Base-by-base conservation (phyloP, 2,797 vertebrate species). In the Aplochiton taeniatus region DNA sequence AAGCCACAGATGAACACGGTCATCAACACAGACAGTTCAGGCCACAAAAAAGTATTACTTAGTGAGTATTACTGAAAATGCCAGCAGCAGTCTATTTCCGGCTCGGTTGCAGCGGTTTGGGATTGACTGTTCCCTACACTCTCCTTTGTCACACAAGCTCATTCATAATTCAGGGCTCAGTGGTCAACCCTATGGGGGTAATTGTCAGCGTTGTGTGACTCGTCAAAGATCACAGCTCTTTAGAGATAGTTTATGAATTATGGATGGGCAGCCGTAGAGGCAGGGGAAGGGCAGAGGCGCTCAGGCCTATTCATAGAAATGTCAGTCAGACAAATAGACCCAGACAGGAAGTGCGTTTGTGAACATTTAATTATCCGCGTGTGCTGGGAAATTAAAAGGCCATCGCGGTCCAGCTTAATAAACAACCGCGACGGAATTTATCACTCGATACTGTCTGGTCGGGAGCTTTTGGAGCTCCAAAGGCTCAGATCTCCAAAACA, bases 151-250 rank as follows among this genome's bases (percentile, higher is more conserved):
- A 59, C 74, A 19, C 0, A 10, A 1, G 53, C 75, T 88, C 83
- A 86, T 90, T 85, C 76, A 89, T 88, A 83, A 89, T 89, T 87
- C 70, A 87, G 68, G 60, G 48, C 61, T 66, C 74, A 42, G 73
- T 70, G 76, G 78, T 83, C 79, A 71, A 65, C 9, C 31, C 59
- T 55, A 77, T 62, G 41, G 44, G 65, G 65, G 66, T 79, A 75
- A 87, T 82, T 87, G 78, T 87, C 70, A 66, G 73, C 72, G 79
- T 81, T 78, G 84, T 85, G 84, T 76, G 84, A 84, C 72, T 75
- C 70, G 73, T 80, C 47, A 76, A 77, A 81, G 83, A 84, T 83
- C 84, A 76, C 69, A 80, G 78, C 31, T 73, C 69, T 80, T 68
- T 67, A 72, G 51, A 76, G 79, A 84, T 70, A 65, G 70, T 82